A percentile compares a stretch with the other conserved stretches of the same genome.
phyloP scores from a whole-genome alignment of 2,113 vertebrate species.

The Lanius collurio region DNA sequence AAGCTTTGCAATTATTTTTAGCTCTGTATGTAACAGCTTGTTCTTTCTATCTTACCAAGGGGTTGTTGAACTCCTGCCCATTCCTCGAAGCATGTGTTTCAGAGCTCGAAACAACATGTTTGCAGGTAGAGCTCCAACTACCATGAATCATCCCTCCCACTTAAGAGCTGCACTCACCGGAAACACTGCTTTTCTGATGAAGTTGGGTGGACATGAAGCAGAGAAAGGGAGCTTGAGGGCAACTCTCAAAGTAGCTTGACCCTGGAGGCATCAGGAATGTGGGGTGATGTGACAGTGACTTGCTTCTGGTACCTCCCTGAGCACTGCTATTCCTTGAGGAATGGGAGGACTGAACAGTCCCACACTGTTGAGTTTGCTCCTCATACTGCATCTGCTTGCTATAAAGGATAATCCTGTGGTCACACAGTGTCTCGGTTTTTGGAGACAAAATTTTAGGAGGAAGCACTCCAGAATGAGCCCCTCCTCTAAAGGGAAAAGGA shows the following conservation, averaged over 20 bases:
- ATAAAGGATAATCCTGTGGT: neutral
- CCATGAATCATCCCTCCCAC: neutral
- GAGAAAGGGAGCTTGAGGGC: neutral
- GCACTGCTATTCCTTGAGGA: neutral
- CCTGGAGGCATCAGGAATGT: neutral
- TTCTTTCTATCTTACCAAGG: neutral
- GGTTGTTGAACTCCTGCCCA: neutral
- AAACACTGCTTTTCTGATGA: neutral
- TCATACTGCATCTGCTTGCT: neutral
- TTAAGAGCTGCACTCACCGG: neutral
- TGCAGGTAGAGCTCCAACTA: neutral
- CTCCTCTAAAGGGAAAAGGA: no score
- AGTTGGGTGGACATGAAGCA: neutral
- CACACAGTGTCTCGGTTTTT: neutral
- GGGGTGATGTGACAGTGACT: neutral
- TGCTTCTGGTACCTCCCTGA: neutral
- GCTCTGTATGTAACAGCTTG: neutral
- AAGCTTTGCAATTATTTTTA: constrained; percentile 36
- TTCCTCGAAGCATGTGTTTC: neutral
- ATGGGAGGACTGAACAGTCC: fast-evolving
- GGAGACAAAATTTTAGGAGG: no score
- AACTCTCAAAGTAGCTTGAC: neutral
- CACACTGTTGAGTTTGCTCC: fast-evolving
- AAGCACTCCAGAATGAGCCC: no score
- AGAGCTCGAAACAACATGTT: neutral